phyloP scores from a whole-genome alignment of 2,888 invertebrate species.

The Neocrepidodera transversa region DNA sequence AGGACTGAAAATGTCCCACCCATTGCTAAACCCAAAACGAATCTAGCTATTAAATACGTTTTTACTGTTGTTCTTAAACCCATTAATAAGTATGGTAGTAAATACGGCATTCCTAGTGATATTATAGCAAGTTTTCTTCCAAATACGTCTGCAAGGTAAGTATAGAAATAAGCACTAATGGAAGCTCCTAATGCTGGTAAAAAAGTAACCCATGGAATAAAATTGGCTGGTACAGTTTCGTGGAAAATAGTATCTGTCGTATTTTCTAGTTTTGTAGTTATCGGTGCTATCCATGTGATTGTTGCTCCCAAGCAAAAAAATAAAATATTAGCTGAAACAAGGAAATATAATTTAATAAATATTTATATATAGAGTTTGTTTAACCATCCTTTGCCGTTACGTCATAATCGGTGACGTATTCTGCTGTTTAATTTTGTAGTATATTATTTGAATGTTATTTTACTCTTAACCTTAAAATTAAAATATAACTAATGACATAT shows the following conservation, averaged over 20 bases:
- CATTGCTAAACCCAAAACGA: constrained; percentile 67
- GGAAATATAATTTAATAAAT: too few relatives aligned
- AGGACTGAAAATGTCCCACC: constrained; percentile 76
- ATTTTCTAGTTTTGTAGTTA: constrained; percentile 35
- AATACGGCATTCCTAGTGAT: constrained; percentile 69
- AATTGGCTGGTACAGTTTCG: constrained; percentile 39
- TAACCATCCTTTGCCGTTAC: too few relatives aligned
- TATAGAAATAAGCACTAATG: constrained; percentile 73
- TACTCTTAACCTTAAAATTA: too few relatives aligned
- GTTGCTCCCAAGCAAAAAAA: constrained; percentile 21
- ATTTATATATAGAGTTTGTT: too few relatives aligned
- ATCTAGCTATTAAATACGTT: constrained; percentile 64
- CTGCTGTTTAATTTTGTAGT: too few relatives aligned
- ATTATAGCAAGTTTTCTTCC: constrained; percentile 75
- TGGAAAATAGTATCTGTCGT: constrained; percentile 7
- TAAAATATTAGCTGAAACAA: constrained; percentile 16
- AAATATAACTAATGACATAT: too few relatives aligned
- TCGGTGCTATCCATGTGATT: constrained; percentile 42
- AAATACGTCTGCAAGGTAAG: constrained; percentile 68
- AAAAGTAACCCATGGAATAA: constrained; percentile 64
- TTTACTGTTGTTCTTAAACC: constrained; percentile 63
- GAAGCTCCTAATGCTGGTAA: constrained; percentile 61
- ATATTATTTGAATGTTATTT: too few relatives aligned
- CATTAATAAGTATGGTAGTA: constrained; percentile 73
- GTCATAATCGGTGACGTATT: too few relatives aligned